Percentiles rank a stretch among this genome's conserved stretches.
Evolutionary conservation across 1,140 invertebrate genomes (phyloP).

Genomic region (Episyrphus balteatus): DNA sequence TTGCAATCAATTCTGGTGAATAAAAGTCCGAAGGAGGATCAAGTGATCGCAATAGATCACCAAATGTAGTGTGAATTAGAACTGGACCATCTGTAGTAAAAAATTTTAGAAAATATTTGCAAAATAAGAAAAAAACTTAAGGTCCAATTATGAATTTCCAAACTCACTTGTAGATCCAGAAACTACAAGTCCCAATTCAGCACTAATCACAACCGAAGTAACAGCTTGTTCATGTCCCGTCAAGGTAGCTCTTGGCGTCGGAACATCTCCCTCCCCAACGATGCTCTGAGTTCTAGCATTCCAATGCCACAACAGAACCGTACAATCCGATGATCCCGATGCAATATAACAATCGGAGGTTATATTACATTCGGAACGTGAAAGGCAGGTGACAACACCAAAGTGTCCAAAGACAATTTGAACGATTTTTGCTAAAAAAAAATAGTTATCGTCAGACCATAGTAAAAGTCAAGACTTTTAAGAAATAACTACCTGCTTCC

Average conservation of each 20-base stretch:
- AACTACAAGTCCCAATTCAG: constrained; percentile 94
- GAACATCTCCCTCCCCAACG: constrained; percentile 88
- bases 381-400: constrained; percentile 94
- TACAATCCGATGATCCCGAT: constrained; percentile 95
- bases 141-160: not conserved
- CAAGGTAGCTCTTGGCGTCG: constrained; percentile 88
- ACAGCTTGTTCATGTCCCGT: constrained; percentile 96
- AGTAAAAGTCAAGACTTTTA: not conserved
- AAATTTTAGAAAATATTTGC: constrained; percentile 7
- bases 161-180: constrained; percentile 73
- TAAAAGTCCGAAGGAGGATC: constrained; percentile 66
- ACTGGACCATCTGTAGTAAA: constrained; percentile 85
- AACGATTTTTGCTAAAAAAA: constrained; percentile 76
- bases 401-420: constrained; percentile 99
- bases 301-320: constrained; percentile 97
- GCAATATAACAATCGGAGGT: constrained; percentile 98
- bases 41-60: constrained; percentile 86
- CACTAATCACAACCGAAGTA: constrained; percentile 89
- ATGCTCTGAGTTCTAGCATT: constrained; percentile 91
- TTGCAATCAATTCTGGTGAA: constrained; percentile 83
- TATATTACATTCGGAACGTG: constrained; percentile 94
- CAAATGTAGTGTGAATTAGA: constrained; percentile 95
- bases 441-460: constrained; percentile 18
- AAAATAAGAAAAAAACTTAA: not conserved
- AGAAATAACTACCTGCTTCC: constrained; percentile 73